Evolutionary conservation across 2,888 invertebrate genomes (phyloP), one percentile per base, ranked within the genome.

Genomic region (Hoplodrina blanda): DNA sequence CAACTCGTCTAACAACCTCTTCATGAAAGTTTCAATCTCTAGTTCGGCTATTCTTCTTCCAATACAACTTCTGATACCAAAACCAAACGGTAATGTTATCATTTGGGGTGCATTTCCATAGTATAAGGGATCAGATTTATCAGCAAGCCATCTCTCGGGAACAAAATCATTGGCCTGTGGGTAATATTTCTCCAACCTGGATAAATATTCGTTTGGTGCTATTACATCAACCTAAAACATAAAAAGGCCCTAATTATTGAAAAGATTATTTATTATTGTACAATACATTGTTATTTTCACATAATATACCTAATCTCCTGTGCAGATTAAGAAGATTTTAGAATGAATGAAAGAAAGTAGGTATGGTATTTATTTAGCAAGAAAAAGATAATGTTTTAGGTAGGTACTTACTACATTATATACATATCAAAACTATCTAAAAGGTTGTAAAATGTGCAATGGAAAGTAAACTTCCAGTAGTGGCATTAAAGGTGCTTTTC

Each of bases 11-110:
- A 96, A 68, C 17, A 95, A 76, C 68, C 85, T 96, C 52, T 95
- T 91, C 17, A 96, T 64, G 0, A 97, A 87, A 1, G 93, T 93
- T 89, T 97, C 97, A 69, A 97, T 95, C 90, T 98, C 98, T 78
- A 98, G 91, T 84, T 97, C 97, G 0, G 98, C 98, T 78, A 98
- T 96, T 83, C 98, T 93, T 86, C 97, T 96, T 7, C 98, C 98
- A 69, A 97, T 96, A 85, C 98, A 98, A 76, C 96, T 96, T 61
- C 97, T 96, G 0, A 97, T 95, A 0, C 97, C 98, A 84, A 97
- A 97, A 0, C 97, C 97, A 87, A 98, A 98, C 0, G 97, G 97
- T 69, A 97, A 89, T 57, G 96, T 96, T 0, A 96, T 94, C 91
- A 97, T 97, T 0, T 97, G 97, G 89, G 97, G 96, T 19, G 95